phyloP scores from a whole-genome alignment of 2,797 vertebrate species.

The Pelochelys cantorii region DNA sequence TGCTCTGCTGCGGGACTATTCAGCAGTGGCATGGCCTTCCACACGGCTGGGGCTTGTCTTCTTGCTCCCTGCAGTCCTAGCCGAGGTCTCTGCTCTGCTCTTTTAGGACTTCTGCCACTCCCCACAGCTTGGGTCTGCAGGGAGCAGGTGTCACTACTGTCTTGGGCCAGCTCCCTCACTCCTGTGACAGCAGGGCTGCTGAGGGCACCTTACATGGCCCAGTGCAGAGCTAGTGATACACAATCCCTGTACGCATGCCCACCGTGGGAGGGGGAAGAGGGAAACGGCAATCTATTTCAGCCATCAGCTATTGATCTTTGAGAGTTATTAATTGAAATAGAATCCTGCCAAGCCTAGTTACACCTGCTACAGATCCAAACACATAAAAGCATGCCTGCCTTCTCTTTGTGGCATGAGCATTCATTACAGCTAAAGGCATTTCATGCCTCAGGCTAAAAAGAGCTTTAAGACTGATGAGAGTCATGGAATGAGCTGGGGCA shows the following conservation, averaged over 20 bases:
- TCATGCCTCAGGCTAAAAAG: not conserved
- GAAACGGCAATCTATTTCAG: not conserved
- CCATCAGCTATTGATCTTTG: not conserved
- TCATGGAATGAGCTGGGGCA: not conserved
- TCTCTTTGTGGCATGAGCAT: not conserved
- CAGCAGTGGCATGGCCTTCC: not conserved
- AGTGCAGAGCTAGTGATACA: not conserved
- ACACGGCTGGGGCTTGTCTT: not conserved
- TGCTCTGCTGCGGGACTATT: not conserved
- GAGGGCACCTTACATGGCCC: not conserved
- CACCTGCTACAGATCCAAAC: not conserved
- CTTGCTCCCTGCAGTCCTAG: not conserved
- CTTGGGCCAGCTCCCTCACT: not conserved
- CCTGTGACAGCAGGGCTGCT: not conserved
- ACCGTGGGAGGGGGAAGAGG: not conserved
- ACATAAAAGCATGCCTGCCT: not conserved
- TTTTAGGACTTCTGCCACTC: not conserved
- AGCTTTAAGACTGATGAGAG: not conserved
- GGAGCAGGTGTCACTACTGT: not conserved
- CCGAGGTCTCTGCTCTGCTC: not conserved
- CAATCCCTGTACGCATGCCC: not conserved
- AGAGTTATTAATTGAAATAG: not conserved
- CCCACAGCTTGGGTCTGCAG: not conserved
- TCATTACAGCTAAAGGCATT: not conserved
- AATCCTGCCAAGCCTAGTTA: not conserved